A percentile compares a stretch with the other conserved stretches of the same genome.
phyloP scores from a whole-genome alignment of 2,113 vertebrate species.

The Todiramphus chloris region DNA sequence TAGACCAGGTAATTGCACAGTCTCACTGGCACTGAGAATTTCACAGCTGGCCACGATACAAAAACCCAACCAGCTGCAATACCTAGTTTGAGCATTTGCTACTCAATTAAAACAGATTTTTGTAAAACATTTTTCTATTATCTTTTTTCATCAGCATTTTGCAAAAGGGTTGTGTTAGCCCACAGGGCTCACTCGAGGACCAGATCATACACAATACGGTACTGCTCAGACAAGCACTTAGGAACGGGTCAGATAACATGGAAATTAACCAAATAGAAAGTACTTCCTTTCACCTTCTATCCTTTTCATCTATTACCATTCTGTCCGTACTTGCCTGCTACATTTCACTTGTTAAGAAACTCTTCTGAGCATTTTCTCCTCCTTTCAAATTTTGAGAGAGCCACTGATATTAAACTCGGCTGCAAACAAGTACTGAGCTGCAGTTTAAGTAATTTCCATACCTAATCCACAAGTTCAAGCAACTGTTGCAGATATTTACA shows the following conservation, averaged over 20 bases:
- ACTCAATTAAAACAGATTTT: background rate
- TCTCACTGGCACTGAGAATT: background rate
- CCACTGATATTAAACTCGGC: background rate
- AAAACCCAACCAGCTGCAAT: background rate
- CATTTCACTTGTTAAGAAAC: background rate
- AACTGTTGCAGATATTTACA: background rate
- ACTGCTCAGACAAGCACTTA: background rate
- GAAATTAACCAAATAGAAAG: background rate
- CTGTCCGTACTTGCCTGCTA: background rate
- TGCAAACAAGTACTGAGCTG: background rate
- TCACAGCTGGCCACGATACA: background rate
- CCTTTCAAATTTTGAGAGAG: background rate
- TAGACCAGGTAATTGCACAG: background rate
- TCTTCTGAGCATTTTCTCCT: background rate
- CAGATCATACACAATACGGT: background rate
- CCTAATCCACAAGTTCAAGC: background rate
- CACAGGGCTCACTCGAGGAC: background rate
- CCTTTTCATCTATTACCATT: background rate
- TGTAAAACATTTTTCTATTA: background rate
- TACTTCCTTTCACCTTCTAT: background rate
- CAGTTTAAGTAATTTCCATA: background rate
- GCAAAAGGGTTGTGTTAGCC: background rate
- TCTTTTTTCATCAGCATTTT: background rate
- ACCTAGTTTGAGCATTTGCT: background rate
- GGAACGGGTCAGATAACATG: background rate